A percentile compares a stretch with the other conserved stretches of the same genome.
Evolutionary conservation across 2,888 invertebrate genomes (phyloP).

Genomic region (Diplazon laetatorius): DNA sequence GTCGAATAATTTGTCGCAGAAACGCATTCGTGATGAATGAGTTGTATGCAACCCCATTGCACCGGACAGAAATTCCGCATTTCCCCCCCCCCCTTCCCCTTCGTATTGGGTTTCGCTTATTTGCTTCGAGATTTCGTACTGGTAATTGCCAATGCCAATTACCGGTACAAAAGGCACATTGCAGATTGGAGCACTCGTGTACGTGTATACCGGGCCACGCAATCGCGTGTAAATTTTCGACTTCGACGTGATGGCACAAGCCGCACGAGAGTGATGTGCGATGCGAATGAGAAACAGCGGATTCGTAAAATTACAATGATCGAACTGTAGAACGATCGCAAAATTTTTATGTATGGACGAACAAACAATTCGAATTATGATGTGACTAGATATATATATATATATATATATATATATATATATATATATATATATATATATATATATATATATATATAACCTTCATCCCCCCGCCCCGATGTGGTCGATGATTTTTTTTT

Average conservation of each 20-base stretch:
- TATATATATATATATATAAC: no score
- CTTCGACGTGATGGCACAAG: conserved; percentile 3
- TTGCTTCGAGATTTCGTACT: conserved; percentile 21
- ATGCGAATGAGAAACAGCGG: conserved; percentile 10
- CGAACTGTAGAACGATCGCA: conserved; percentile 8
- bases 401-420: not conserved
- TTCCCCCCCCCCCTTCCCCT: not conserved
- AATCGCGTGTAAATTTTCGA: conserved; percentile 5
- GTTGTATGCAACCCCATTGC: no score
- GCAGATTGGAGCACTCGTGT: conserved; percentile 18
- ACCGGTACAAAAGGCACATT: conserved; percentile 14
- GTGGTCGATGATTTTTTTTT: no score
- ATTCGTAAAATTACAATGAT: conserved; percentile 22
- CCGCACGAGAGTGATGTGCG: not conserved
- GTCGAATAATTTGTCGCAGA: not conserved
- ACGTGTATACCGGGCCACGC: not conserved
- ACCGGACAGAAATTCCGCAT: not conserved
- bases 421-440: no score
- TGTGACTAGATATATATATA: not conserved
- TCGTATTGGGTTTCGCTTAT: conserved; percentile 45
- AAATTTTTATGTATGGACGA: not conserved
- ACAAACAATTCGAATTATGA: not conserved
- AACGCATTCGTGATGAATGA: not conserved
- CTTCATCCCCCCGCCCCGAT: no score
- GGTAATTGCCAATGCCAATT: conserved; percentile 50